Base-by-base conservation (phyloP, 2,888 invertebrate species). In the Spodoptera exigua region DNA sequence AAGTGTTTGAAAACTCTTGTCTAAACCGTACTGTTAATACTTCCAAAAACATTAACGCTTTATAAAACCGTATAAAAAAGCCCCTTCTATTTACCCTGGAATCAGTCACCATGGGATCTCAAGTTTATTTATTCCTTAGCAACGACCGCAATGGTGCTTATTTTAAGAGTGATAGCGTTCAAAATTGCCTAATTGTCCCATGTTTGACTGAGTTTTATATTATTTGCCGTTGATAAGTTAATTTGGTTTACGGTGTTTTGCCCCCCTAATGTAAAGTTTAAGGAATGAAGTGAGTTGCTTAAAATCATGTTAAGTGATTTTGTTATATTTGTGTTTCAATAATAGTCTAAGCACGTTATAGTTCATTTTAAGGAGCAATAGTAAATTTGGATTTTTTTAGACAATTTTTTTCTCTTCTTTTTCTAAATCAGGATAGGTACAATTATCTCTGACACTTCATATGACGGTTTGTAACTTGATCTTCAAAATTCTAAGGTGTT, bases 191-290 rank as follows among this genome's bases (percentile, higher is more conserved):
- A 5, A 12, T 44, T 17, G 27, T 13, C 16, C 0, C 3, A 12
- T 58, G 18, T 53, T 49, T 49, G 62, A 57, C 47, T 64, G 62
- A 60, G 74, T 62, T 79, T 76, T 65, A 65, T 67, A 63, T 70
- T 84, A 79, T 84, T 87, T 84, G 71, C 67, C 57, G 70, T 76
- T 83, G 87, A 89, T 89, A 87, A 86, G 80, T 83, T 83, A 79
- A 84, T 86, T 84, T 80, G 53, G 74, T 81, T 81, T 76, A 74
- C 74, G 63, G 79, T 76, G 75, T 75, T 74, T 77, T 72, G 76
- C 71, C 66, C 68, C 68, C 58, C 72, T 71, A 61, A 44, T 41
- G 37, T 48, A 43, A 45, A 58, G 51, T 64, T 55, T 37, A 14
- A 49, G 27, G 40, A 52, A 48, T 43, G 35, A 21, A 21, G 21